Percentiles rank a stretch among this genome's conserved stretches.
phyloP scores from a whole-genome alignment of 2,113 vertebrate species.

The Emydocephalus ijimae region DNA sequence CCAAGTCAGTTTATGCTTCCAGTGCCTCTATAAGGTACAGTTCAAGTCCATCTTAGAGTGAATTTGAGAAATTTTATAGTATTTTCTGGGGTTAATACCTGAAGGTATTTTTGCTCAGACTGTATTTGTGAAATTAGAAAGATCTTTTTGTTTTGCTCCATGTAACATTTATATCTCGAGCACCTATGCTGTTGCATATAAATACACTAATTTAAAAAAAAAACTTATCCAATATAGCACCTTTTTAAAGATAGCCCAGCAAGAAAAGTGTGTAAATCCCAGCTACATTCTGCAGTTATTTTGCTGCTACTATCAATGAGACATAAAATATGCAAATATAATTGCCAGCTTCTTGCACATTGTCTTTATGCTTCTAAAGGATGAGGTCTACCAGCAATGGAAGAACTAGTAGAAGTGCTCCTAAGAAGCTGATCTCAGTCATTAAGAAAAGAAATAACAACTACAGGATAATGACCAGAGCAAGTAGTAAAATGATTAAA shows the following conservation, averaged over 20 bases:
- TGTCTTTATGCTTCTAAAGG: neutral
- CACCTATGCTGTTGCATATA: neutral
- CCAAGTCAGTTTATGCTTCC: neutral
- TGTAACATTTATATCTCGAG: neutral
- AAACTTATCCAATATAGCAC: neutral
- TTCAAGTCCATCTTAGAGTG: neutral
- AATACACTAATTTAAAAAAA: neutral
- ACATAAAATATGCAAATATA: neutral
- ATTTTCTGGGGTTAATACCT: neutral
- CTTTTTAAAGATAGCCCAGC: neutral
- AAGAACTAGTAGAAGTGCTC: neutral
- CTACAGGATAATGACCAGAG: neutral
- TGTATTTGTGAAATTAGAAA: neutral
- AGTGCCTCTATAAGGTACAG: neutral
- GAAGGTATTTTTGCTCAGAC: neutral
- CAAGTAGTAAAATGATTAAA: neutral
- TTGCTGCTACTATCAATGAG: neutral
- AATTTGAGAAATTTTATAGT: neutral
- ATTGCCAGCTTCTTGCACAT: neutral
- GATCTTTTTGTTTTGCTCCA: neutral
- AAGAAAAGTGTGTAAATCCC: neutral
- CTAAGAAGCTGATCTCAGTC: neutral
- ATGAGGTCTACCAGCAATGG: neutral
- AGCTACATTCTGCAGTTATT: neutral
- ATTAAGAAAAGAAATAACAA: neutral